These are phyloP conservation scores for Turritopsis dohrnii DNA, from an alignment of 30 jellyfish, hydroid and myxozoan species.

Conservation along the genomic window DNA sequence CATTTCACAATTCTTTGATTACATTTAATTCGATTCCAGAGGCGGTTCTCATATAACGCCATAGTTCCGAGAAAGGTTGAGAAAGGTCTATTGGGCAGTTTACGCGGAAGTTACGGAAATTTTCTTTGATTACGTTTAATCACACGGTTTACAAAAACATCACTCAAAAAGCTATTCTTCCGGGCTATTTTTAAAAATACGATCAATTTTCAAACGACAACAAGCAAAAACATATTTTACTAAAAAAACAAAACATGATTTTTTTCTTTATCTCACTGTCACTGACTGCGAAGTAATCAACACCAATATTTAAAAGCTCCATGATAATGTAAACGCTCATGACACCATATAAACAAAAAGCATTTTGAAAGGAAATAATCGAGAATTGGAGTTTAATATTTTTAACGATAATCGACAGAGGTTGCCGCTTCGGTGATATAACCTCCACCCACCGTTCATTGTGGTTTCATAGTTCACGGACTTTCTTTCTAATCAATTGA, in stretches of 20 bases:
- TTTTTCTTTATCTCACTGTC: neutral
- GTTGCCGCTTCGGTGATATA: neutral
- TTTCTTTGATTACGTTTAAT: neutral
- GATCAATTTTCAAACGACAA: neutral
- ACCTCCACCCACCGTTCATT: neutral
- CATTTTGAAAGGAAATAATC: neutral
- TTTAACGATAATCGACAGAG: neutral
- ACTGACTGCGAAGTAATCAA: neutral
- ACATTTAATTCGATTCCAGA: too few species aligned
- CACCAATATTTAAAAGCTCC: neutral
- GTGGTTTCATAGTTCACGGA: neutral
- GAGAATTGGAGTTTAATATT: neutral
- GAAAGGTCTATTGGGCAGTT: too few species aligned
- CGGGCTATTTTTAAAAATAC: neutral
- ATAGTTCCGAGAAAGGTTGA: too few species aligned
- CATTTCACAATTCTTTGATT: too few species aligned
- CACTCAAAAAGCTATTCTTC: neutral
- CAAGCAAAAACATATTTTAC: neutral
- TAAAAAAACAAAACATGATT: neutral
- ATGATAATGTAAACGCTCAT: neutral
- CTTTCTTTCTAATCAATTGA: neutral
- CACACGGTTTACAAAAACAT: neutral
- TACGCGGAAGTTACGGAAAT: too few species aligned
- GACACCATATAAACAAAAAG: neutral
- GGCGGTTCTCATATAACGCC: too few species aligned